Evolutionary conservation across 1,140 invertebrate species (phyloP).

Genomic region (Eciton burchellii): DNA sequence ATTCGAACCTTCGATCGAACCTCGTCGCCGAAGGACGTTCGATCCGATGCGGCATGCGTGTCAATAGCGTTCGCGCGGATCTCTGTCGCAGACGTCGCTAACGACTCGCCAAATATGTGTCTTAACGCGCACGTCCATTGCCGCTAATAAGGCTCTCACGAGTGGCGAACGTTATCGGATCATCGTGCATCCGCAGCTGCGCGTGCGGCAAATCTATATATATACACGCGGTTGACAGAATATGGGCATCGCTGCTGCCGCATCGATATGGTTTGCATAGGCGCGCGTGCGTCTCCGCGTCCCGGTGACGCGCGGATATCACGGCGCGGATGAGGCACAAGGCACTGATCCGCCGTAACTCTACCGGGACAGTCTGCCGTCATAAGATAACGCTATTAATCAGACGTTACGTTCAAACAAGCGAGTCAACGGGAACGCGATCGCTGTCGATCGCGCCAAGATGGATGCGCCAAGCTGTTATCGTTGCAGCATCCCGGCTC

Average conservation of each 20-base stretch:
- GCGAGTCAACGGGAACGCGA: background rate
- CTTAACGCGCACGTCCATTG: slow-evolving; percentile 55
- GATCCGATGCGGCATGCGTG: slow-evolving; percentile 6
- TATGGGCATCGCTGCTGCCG: slow-evolving; percentile 36
- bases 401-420: background rate
- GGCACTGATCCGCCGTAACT: slow-evolving; percentile 22
- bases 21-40: background rate
- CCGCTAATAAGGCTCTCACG: slow-evolving; percentile 59
- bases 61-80: slow-evolving; percentile 46
- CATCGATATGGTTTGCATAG: slow-evolving; percentile 45
- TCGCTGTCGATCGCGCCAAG: background rate
- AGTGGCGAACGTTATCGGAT: slow-evolving; percentile 54
- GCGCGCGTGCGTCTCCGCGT: slow-evolving; percentile 37
- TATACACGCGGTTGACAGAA: slow-evolving; percentile 53
- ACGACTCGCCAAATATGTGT: slow-evolving; percentile 57
- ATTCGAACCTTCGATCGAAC: background rate
- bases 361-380: background rate
- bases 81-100: slow-evolving; percentile 41
- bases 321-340: slow-evolving; percentile 43
- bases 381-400: slow-evolving; percentile 18
- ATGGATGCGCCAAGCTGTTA: background rate
- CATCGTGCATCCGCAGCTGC: slow-evolving; percentile 49
- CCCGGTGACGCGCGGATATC: slow-evolving; percentile 32
- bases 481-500: too few species aligned
- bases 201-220: background rate